Conservation (phyloP, 1,140 invertebrate species). For the Pteromalus puparum region DNA sequence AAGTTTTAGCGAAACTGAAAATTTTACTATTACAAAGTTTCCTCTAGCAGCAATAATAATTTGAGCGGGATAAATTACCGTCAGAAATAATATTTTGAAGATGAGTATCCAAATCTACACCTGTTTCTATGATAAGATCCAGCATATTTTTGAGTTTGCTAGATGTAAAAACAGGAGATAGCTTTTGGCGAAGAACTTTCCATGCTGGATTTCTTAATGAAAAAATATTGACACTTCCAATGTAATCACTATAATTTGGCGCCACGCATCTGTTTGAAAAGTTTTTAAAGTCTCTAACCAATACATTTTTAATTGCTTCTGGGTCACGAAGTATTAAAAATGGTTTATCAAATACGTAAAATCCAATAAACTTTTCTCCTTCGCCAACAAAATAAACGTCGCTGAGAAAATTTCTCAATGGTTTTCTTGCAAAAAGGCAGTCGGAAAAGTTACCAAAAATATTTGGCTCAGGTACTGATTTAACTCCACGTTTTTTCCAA, state of each 20-base stretch:
- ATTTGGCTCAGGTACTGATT: conserved; percentile 58
- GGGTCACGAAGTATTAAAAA: conserved; percentile 71
- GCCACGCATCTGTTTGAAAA: conserved; percentile 65
- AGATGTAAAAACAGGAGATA: conserved; percentile 70
- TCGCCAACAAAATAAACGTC: conserved; percentile 53
- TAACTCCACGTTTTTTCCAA: conserved; percentile 66
- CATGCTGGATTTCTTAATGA: conserved; percentile 66
- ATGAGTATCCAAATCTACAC: conserved; percentile 63
- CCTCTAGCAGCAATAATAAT: no score
- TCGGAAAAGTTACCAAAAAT: conserved; percentile 66
- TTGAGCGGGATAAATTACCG: conserved; percentile 50
- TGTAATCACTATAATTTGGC: conserved; percentile 57
- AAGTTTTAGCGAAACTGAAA: no score
- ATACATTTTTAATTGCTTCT: conserved; percentile 70
- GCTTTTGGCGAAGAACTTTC: conserved; percentile 68
- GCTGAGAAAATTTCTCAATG: conserved; percentile 42
- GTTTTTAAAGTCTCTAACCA: conserved; percentile 73
- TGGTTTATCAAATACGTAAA: conserved; percentile 67
- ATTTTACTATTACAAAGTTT: no score
- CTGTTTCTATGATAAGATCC: conserved; percentile 69
- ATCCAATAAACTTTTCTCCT: conserved; percentile 61
- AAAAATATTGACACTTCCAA: conserved; percentile 64
- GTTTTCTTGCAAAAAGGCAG: conserved; percentile 47
- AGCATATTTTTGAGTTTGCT: conserved; percentile 71
- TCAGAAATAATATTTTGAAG: conserved; percentile 51